These are phyloP conservation scores for Trochalopteron elliotii DNA, from an alignment of 2,113 vertebrate species.

Conservation along the genomic window DNA sequence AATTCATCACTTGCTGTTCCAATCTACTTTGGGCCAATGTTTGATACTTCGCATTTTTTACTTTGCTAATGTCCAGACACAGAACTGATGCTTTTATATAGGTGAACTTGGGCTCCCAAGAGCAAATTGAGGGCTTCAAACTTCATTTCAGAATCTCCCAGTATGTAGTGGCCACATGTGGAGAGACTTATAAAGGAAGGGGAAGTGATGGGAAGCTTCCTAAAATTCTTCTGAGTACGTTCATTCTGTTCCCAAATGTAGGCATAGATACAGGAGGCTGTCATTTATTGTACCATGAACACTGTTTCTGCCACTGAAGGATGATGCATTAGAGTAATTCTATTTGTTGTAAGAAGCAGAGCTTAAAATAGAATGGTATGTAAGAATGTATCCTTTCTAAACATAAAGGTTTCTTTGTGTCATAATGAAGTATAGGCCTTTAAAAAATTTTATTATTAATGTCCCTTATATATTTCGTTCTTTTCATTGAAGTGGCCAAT, in stretches of 20 bases:
- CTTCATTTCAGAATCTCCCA: background rate
- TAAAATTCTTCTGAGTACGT: background rate
- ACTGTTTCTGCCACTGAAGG: rapidly evolving
- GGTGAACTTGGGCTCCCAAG: background rate
- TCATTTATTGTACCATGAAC: background rate
- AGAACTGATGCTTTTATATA: background rate
- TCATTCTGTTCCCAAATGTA: background rate
- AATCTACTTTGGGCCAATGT: background rate
- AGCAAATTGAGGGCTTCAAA: background rate
- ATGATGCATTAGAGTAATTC: background rate
- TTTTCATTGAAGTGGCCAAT: background rate
- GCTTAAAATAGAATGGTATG: background rate
- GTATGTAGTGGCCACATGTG: background rate
- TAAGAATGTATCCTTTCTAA: slow-evolving; percentile 5
- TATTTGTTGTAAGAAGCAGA: background rate
- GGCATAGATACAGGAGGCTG: background rate
- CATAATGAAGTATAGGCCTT: background rate
- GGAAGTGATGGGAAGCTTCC: background rate
- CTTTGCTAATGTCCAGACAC: background rate
- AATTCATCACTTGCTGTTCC: background rate
- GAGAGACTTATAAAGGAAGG: background rate
- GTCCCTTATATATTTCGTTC: background rate
- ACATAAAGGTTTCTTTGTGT: background rate
- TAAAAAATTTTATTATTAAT: background rate
- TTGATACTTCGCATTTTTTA: background rate